Conservation (phyloP, 2,113 vertebrate species). For the Megalops atlanticus region DNA sequence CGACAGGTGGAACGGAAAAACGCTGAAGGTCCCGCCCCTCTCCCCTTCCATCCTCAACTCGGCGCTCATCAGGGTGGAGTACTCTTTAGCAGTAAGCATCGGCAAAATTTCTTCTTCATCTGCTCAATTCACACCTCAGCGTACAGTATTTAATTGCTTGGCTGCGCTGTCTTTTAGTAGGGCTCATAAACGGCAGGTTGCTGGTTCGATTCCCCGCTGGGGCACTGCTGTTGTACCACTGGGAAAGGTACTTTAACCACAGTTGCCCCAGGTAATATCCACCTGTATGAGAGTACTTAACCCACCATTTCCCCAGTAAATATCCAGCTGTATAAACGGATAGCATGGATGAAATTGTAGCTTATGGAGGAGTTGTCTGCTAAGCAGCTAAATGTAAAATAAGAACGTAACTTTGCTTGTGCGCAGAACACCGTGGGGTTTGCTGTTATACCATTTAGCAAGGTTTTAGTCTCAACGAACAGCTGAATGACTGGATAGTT, state of each 20-base stretch:
- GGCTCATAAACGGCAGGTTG: neutral
- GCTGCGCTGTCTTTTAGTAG: neutral
- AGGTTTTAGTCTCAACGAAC: too few species aligned
- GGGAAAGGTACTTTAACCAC: too few species aligned
- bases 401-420: too few species aligned
- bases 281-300: neutral
- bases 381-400: too few species aligned
- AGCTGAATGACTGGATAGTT: too few species aligned
- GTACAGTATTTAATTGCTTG: neutral
- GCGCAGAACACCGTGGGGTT: too few species aligned
- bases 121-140: too few species aligned
- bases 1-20: conserved; percentile 80
- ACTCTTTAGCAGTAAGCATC: conserved; percentile 76
- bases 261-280: neutral
- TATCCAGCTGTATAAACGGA: neutral
- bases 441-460: too few species aligned
- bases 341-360: too few species aligned
- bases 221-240: neutral
- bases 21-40: conserved; percentile 79
- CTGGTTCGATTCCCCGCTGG: neutral
- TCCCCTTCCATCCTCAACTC: conserved; percentile 81
- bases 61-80: conserved; percentile 79
- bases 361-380: neutral
- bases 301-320: neutral
- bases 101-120: too few species aligned